Percentiles rank a stretch among this genome's conserved stretches.
phyloP scores from a whole-genome alignment of 2,797 vertebrate species.

The Falco berigora region DNA sequence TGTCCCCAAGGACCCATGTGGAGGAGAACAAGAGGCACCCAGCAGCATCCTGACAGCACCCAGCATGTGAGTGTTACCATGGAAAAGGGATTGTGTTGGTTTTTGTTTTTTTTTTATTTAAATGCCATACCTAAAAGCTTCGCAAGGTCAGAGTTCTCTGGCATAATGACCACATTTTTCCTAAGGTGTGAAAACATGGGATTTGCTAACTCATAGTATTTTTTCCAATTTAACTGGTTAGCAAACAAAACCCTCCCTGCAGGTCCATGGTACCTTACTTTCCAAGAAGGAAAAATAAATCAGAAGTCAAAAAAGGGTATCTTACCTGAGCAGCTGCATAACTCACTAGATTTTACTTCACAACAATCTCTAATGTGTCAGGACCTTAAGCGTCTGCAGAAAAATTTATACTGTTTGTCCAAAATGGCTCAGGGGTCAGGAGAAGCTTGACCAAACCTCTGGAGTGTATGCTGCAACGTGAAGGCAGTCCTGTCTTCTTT shows the following conservation, averaged over 20 bases:
- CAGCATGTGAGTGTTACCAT: background rate
- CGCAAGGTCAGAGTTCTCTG: background rate
- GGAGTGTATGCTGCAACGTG: background rate
- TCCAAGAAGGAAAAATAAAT: background rate
- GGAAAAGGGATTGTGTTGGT: background rate
- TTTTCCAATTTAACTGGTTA: background rate
- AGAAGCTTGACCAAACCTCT: background rate
- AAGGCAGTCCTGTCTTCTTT: background rate
- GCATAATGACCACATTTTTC: background rate
- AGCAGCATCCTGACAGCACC: background rate
- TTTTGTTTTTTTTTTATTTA: background rate
- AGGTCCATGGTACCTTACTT: background rate
- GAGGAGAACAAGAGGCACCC: background rate
- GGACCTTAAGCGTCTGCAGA: background rate
- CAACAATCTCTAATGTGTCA: background rate
- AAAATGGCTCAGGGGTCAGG: background rate
- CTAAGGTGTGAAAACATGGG: background rate
- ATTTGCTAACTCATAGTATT: background rate
- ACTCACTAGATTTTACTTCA: background rate
- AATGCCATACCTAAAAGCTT: background rate
- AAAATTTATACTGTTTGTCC: background rate
- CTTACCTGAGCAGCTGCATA: background rate
- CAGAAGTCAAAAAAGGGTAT: background rate
- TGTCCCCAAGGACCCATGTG: background rate
- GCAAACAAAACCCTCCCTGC: background rate